These are phyloP conservation scores for Mastacembelus armatus DNA, from an alignment of 2,797 vertebrate species.

Conservation along the genomic window DNA sequence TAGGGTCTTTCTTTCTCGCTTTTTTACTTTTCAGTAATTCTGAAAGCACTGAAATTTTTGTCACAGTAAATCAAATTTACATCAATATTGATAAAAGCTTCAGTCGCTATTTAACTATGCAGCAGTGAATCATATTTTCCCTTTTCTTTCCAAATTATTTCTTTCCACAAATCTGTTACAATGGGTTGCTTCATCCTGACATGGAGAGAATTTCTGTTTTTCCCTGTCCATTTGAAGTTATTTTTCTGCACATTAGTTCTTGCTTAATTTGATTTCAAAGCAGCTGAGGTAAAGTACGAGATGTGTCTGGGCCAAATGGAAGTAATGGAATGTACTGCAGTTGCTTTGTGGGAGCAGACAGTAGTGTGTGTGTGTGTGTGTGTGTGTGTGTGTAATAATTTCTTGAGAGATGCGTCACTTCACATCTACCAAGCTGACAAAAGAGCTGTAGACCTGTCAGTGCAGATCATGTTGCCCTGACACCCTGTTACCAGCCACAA, in stretches of 20 bases:
- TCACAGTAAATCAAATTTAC: slow-evolving; percentile 8
- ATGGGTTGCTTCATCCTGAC: slow-evolving; percentile 35
- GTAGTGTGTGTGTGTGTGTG: slow-evolving; percentile 11
- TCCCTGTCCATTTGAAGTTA: background rate
- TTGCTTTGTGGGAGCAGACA: slow-evolving; percentile 5
- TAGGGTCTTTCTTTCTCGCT: slow-evolving; percentile 1
- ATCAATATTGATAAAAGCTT: background rate
- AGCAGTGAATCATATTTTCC: background rate
- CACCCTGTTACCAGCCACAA: slow-evolving; percentile 10
- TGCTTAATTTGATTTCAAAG: slow-evolving; percentile 52
- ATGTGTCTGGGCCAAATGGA: slow-evolving; percentile 19
- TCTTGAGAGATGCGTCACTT: slow-evolving; percentile 32
- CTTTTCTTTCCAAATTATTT: slow-evolving; percentile 1
- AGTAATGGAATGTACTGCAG: slow-evolving; percentile 35
- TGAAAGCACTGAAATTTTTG: background rate
- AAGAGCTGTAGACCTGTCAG: slow-evolving; percentile 28
- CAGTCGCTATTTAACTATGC: background rate
- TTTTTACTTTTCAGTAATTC: background rate
- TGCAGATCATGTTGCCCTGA: background rate
- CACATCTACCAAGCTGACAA: slow-evolving; percentile 35
- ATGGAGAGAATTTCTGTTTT: slow-evolving; percentile 16
- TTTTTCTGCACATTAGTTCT: slow-evolving; percentile 16
- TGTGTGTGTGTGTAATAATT: background rate
- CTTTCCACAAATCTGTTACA: slow-evolving; percentile 30
- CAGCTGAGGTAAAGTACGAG: slow-evolving; percentile 32